Base-by-base conservation (phyloP, 92 coral and sea anemone species). In the Epizoanthus stellaris region DNA sequence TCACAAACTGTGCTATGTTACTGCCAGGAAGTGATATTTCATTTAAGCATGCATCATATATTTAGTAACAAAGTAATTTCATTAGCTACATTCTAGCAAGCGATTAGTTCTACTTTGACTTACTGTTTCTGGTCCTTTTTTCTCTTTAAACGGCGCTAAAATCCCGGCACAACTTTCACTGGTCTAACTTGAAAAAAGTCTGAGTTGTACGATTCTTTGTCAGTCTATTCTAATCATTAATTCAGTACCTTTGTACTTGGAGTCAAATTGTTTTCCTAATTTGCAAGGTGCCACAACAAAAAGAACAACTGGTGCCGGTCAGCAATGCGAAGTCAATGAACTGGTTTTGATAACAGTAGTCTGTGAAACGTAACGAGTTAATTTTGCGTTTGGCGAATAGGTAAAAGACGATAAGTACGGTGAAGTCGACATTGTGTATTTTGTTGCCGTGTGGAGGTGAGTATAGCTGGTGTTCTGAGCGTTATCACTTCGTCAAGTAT, bases 201-300 rank as follows among this genome's bases (percentile, higher is more conserved):
- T 23, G 30, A 4, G 43, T 43, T 16, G 61, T 36, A 79, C 23
- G 72, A 59, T 64, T 63, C 40, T 79, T 79, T 56, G 42, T 63
- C 25, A 20, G n/a, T 79, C 8, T n/a, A 79, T 45, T 42, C 60
- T 61, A 21, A 45, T 79, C 49, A 79, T 43, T 62, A 62, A 79
- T 79, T 79, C 83, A 79, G 61, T 39, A 20, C 59, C 15, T 43
- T 43, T 40, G 60, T 63, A 42, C 61, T 62, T 63, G 47, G 25
- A 21, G 59, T 79, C 83, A 43, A 79, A 70, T 79, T 79, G 83
- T 79, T 79, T 79, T 79, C 61, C 42, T 63, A 39, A 79, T 1
- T 45, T 79, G 59, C 10, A 40, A 42, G 59, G 83, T 79, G 62
- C 83, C 70, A 13, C 4, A 63, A 43, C 52, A 10, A 58, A 79